Evolutionary conservation across 2,888 invertebrate genomes (phyloP), one percentile per base, ranked within the genome.

Genomic region (Tanypteryx hageni): DNA sequence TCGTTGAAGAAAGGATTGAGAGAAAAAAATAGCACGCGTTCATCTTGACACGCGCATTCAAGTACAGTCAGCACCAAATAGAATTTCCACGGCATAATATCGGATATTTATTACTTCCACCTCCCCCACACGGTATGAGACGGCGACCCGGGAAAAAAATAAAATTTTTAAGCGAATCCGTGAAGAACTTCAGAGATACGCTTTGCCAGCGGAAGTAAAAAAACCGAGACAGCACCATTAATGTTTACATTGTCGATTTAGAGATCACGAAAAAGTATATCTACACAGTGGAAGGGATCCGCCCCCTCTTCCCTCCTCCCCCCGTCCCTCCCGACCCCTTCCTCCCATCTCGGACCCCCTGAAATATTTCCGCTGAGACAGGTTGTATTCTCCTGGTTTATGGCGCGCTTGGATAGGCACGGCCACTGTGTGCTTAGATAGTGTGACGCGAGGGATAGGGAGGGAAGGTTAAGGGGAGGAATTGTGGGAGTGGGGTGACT

Each of bases 331-430:
- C 44, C 44, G 3, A 44, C 5, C 5, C 44, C 44, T 5, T 5
- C 44, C 44, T 44, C 44, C 44, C 5, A 44, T 5, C 44, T 76
- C 76, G 76, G 76, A 76, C 76, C 27, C n/a, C 14, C 22, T 76
- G 76, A 76, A 27, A 76, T 76, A 76, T 76, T 76, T 76, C 27
- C 76, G 76, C 76, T 76, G 76, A 76, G 76, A 76, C 76, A 76
- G 76, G 76, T 76, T 76, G 76, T 76, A 76, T 76, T 76, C 22
- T 10, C 27, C 27, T 76, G 76, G 76, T 76, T 76, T 76, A 76
- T 27, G 76, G 76, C 13, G 76, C 27, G 76, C 76, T 76, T 76
- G 76, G 68, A 68, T 68, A 68, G 68, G 76, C 76, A 27, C 44
- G 44, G 44, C 44, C 44, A 44, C 76, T 76, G 76, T 76, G 76